These are phyloP conservation scores for Muscina levida DNA, from an alignment of 2,888 invertebrate genomes.

Conservation along the genomic window DNA sequence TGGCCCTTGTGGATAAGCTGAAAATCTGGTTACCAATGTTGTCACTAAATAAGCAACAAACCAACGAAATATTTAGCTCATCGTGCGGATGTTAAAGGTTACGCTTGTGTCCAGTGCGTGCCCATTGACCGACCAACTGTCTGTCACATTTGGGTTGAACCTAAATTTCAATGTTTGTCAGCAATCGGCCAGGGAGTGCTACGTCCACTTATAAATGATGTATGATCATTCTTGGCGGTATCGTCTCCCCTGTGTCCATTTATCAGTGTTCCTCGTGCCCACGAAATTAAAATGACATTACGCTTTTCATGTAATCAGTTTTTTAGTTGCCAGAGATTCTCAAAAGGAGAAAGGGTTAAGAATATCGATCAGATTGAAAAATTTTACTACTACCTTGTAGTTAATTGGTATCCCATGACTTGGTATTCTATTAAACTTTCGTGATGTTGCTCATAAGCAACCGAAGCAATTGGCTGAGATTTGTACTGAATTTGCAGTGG, in stretches of 20 bases:
- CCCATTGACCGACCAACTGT: constrained; percentile 66
- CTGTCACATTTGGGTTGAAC: constrained; percentile 47
- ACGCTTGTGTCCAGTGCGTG: constrained; percentile 76
- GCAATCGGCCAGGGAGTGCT: background rate
- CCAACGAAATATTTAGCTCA: constrained; percentile 33
- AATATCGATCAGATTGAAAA: too few species aligned
- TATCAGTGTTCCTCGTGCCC: background rate
- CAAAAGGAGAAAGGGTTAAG: too few species aligned
- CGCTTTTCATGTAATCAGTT: too few species aligned
- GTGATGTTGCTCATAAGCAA: background rate
- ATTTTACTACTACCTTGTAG: too few species aligned
- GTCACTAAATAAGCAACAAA: constrained; percentile 48
- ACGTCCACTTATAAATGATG: constrained; percentile 7
- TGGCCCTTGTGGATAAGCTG: constrained; percentile 42
- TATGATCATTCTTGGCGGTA: background rate
- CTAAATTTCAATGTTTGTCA: background rate
- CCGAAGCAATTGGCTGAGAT: background rate
- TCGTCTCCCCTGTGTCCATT: background rate
- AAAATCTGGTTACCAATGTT: constrained; percentile 52
- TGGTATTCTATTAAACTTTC: constrained; percentile 13
- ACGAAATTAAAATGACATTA: too few species aligned
- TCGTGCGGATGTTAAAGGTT: constrained; percentile 72
- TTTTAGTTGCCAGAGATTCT: too few species aligned
- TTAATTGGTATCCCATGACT: constrained; percentile 13
- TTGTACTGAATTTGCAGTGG: constrained; percentile 3